Evolutionary conservation across 2,888 invertebrate genomes (phyloP).

Genomic region (Stenoptilia bipunctidactyla): DNA sequence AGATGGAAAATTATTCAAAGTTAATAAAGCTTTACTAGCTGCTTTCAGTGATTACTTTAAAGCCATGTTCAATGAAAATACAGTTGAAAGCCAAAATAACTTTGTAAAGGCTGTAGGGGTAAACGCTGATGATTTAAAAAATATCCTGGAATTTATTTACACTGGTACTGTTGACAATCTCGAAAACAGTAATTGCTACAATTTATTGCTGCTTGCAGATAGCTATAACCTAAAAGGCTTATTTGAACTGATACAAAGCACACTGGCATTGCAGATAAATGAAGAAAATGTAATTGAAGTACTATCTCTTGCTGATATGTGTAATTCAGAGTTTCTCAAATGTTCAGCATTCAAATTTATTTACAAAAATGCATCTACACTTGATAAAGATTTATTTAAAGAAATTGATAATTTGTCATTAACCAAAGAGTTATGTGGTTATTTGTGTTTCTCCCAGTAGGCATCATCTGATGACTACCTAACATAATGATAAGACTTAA

Average conservation of each 20-base stretch:
- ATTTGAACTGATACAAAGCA: constrained; percentile 35
- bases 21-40: constrained; percentile 42
- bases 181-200: constrained; percentile 35
- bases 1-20: constrained; percentile 42
- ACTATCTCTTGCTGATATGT: constrained; percentile 42
- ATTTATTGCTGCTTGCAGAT: constrained; percentile 45
- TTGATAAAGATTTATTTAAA: constrained; percentile 32
- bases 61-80: constrained; percentile 57
- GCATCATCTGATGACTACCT: no score
- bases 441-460: constrained; percentile 20
- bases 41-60: constrained; percentile 55
- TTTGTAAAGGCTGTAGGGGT: constrained; percentile 46
- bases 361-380: constrained; percentile 32
- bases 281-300: constrained; percentile 44
- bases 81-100: constrained; percentile 48
- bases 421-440: constrained; percentile 40
- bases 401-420: constrained; percentile 41
- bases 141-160: constrained; percentile 48
- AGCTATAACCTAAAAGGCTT: constrained; percentile 44
- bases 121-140: constrained; percentile 36
- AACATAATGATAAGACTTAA: no score
- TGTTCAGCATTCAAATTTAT: constrained; percentile 39
- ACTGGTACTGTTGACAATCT: constrained; percentile 42
- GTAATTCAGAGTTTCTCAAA: constrained; percentile 41
- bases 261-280: constrained; percentile 32